Base-by-base conservation (phyloP, 1,140 invertebrate genomes). In the Zaprionus gabonicus region DNA sequence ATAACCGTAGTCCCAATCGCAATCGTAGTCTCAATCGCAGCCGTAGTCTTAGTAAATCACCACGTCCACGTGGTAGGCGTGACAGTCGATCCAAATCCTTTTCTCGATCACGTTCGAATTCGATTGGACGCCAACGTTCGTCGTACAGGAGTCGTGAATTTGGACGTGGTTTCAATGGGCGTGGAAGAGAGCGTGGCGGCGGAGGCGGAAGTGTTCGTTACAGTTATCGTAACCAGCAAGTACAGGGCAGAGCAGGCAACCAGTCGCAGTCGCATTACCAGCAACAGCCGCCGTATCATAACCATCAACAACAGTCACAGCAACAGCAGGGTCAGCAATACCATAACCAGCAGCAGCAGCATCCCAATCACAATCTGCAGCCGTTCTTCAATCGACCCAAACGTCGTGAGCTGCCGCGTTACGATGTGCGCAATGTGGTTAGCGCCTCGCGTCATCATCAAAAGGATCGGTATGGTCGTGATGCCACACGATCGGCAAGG, bases 401-500 rank as follows among this genome's bases (percentile, higher is more conserved):
- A 80, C 93, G 96, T 6, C 96, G 97, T 84, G 97, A 97, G 77
- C 93, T 97, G 25, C 96, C 96, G 74, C 94, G 96, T 13, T 97
- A 98, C 83, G 96, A 97, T 93, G 96, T 97, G 0, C 94, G 97
- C 20, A 95, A 96, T 71, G 93, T 97, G 36, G 95, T 98, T 13
- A 96, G 96, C 71, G 95, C 95, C 0, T 93, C 94, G 46, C 76
- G 72, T n/a, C 75, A 82, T 27, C 80, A 74, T 7, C 94, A 95
- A n/a, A 96, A 96, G 92, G 97, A 97, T 91, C 95, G 96, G 34
- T 97, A 97, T 93, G 96, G 96, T 0, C 93, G 96, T n/a, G 96
- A 97, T 92, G 94, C 94, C 27, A 93, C 93, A 3, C 93, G 94
- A 15, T 93, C 79, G 6, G 76, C 81, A 17, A 91, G 94, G n/a